Conservation (phyloP, 2,888 invertebrate genomes). For the Calephelis perditalis region DNA sequence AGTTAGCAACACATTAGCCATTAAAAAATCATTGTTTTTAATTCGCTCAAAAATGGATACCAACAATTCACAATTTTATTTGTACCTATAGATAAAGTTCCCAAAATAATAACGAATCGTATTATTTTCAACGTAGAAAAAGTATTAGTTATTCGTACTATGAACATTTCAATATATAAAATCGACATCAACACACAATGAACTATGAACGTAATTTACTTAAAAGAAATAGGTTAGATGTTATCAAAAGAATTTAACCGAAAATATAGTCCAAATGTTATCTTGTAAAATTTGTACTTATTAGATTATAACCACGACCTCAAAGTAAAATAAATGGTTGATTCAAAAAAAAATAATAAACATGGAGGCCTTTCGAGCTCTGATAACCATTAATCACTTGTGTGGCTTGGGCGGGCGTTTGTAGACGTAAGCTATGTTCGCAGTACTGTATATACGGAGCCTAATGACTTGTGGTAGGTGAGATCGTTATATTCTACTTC, state of each 20-base stretch:
- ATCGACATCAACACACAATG: no score
- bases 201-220: not conserved
- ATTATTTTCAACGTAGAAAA: no score
- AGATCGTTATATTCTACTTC: constrained; percentile 14
- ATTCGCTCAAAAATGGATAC: no score
- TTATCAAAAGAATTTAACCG: not conserved
- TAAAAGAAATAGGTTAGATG: constrained; percentile 8
- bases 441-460: constrained; percentile 36
- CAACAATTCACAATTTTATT: no score
- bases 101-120: no score
- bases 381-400: constrained; percentile 68
- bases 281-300: constrained; percentile 7
- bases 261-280: constrained; percentile 8
- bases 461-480: constrained; percentile 46
- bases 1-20: no score
- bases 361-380: constrained; percentile 55
- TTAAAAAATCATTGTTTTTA: no score
- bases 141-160: no score
- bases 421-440: constrained; percentile 39
- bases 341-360: constrained; percentile 41
- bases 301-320: constrained; percentile 7
- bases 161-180: no score
- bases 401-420: constrained; percentile 51
- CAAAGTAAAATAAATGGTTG: constrained; percentile 32
- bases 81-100: no score